Conservation (phyloP, 2,113 vertebrate genomes). For the Lepus americanus region DNA sequence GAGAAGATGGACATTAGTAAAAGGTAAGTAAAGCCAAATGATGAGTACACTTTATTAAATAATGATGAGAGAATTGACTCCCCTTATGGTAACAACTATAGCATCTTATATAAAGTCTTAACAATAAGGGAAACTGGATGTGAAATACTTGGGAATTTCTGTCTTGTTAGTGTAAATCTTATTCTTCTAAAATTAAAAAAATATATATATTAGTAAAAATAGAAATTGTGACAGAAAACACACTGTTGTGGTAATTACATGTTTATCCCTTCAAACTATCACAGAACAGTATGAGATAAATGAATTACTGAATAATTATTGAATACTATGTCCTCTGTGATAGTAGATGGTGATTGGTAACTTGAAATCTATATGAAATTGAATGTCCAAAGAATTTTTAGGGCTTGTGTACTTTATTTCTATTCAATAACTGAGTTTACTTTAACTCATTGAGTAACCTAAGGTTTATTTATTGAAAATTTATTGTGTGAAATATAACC, state of each 20-base stretch:
- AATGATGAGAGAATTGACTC: neutral
- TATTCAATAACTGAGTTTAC: neutral
- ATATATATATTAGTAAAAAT: neutral
- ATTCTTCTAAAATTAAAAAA: neutral
- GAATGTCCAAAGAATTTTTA: neutral
- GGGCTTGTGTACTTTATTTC: neutral
- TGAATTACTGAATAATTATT: neutral
- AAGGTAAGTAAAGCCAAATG: neutral
- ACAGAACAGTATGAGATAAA: neutral
- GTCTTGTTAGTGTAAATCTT: neutral
- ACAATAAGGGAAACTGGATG: neutral
- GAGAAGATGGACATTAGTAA: neutral
- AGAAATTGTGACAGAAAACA: neutral
- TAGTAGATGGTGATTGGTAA: neutral
- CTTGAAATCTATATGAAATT: neutral
- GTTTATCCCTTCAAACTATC: neutral
- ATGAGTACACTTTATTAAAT: neutral
- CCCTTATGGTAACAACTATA: neutral
- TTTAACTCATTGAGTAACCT: slow-evolving; percentile 2
- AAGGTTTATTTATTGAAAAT: neutral
- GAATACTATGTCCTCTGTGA: neutral
- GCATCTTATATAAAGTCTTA: neutral
- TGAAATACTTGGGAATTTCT: neutral
- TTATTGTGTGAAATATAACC: neutral
- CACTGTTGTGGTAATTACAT: neutral